Base-by-base conservation (phyloP, 2,888 invertebrate genomes). In the Monopis laevigella region DNA sequence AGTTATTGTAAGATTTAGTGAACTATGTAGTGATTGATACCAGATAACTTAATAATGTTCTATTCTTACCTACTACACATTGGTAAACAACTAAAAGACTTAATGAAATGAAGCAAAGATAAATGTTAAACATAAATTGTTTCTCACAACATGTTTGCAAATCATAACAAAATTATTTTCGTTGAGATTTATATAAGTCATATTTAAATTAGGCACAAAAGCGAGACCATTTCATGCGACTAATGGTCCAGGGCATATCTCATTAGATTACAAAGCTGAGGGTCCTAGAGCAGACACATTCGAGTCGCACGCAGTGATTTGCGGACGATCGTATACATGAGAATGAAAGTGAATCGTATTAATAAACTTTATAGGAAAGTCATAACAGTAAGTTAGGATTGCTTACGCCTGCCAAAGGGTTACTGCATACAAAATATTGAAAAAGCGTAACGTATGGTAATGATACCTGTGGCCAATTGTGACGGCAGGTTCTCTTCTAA, bases 1-100 rank as follows among this genome's bases (percentile, higher is more conserved):
- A 54, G 54, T 58, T 59, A 50, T 58, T 54, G 46, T 48, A 43
- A 52, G 54, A 59, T 59, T 53, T 55, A 58, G 47, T 54, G 40
- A 11, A 21, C 24, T 6, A 10, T 6, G 36, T 36, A 21, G 21
- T 36, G 36, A 32, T 32, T 14, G 32, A 32, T 32, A 17, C 17
- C 17, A 10, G 14, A 32, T 32, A 17, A 8, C 17, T 17, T 32
- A 32, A 32, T 8, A n/a, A 7, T 5, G 24, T n/a, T n/a, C n/a
- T n/a, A n/a, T n/a, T n/a, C n/a, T n/a, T n/a, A n/a, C n/a, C n/a
- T n/a, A n/a, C n/a, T n/a, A n/a, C n/a, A n/a, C n/a, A n/a, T n/a
- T n/a, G n/a, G n/a, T n/a, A n/a, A n/a, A n/a, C n/a, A n/a, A n/a
- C n/a, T n/a, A n/a, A n/a, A n/a, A n/a, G n/a, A n/a, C n/a, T n/a